Conservation (phyloP, 1,140 invertebrate species). For the Anastatus disparis region DNA sequence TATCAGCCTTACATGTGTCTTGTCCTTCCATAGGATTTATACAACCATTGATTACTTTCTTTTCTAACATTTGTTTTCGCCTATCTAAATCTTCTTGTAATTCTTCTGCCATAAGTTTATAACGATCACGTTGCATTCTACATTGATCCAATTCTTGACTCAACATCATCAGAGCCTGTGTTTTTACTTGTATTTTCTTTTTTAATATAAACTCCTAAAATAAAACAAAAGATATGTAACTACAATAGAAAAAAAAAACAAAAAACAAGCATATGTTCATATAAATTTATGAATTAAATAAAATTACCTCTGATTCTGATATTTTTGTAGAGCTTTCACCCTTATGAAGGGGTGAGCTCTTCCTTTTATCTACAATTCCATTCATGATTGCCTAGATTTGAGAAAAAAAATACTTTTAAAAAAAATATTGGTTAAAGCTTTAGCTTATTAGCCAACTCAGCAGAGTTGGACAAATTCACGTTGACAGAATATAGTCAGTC, state of each 20-base stretch:
- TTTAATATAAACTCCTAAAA: constrained; percentile 58
- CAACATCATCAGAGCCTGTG: constrained; percentile 80
- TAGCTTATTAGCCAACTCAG: no score
- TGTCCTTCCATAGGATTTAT: neutral
- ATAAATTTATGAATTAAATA: neutral
- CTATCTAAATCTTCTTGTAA: constrained; percentile 67
- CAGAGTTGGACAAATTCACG: no score
- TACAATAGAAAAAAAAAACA: neutral
- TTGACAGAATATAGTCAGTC: no score
- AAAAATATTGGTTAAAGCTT: no score
- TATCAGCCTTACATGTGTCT: constrained; percentile 31
- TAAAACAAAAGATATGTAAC: neutral
- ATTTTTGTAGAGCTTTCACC: neutral
- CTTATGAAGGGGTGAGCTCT: constrained; percentile 9
- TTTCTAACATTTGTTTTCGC: neutral
- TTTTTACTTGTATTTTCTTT: constrained; percentile 83
- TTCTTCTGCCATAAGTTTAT: constrained; percentile 84
- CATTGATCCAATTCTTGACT: constrained; percentile 83
- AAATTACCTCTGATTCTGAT: constrained; percentile 14
- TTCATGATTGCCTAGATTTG: constrained; percentile 22
- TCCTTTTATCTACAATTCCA: constrained; percentile 20
- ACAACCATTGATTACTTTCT: constrained; percentile 24
- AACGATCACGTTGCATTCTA: constrained; percentile 82
- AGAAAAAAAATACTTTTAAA: no score
- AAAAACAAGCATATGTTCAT: neutral